Evolutionary conservation across 2,113 vertebrate species (phyloP), one percentile per base, ranked within the genome.

Genomic region (Microcebus griseorufus): DNA sequence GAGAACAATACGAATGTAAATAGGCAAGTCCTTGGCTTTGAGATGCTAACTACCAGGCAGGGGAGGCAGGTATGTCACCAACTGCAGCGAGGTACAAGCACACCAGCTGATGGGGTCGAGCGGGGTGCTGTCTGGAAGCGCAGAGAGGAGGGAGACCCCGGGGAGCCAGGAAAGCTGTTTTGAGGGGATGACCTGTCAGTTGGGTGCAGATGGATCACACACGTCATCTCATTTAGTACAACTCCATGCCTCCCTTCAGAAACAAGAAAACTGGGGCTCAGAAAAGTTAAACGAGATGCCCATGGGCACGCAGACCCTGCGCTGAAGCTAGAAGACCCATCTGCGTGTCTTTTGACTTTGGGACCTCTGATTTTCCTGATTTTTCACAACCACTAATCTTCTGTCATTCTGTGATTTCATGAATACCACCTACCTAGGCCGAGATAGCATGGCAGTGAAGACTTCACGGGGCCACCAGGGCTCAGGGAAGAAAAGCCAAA

Each of bases 71-170:
- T 10, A 2, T 22, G 18, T 8, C n/a, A n/a, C 5, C 60, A 16
- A 11, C 9, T 6, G 11, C 29, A 16, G 9, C 23, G 11, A 8
- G 34, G 12, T 11, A 0, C 4, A 37, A 25, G 9, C 20, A 5
- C 5, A 5, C 18, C 2, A 0, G 23, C 60, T 22, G 2, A 12
- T 0, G 11, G 34, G 9, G 9, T 20, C 10, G 9, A 2, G 69
- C 0, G 5, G 58, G 11, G 27, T 27, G 6, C 1, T 29, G 11
- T 0, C 37, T 5, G 64, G 53, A 25, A 58, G 4, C 6, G 0
- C 3, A 48, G 45, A 16, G 39, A 17, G 17, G 8, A 0, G 12
- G 18, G 13, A 48, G 1, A 14, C 5, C 29, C 39, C 11, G 10
- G 12, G 53, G 70, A 5, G 22, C 22, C 48, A 1, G 27, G 34